Conservation (phyloP, 2,888 invertebrate species). For the Chironomus riparius region DNA sequence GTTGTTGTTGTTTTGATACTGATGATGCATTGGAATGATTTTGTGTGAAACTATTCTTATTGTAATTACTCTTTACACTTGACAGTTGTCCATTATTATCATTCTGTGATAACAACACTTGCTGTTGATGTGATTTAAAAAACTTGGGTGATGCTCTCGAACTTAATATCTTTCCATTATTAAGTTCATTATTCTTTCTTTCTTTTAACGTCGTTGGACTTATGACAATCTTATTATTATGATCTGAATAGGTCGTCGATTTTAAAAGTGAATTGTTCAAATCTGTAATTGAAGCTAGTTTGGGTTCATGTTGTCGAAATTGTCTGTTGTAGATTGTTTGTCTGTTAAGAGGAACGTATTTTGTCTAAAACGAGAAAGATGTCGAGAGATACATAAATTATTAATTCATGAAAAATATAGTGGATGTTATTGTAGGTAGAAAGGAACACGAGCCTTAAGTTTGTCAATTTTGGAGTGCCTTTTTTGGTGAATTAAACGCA, state of each 20-base stretch:
- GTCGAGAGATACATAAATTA: too few species aligned
- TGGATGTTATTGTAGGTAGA: too few species aligned
- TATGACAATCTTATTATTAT: not conserved
- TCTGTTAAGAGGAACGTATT: conserved; percentile 26
- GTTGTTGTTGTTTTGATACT: not conserved
- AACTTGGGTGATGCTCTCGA: conserved; percentile 10
- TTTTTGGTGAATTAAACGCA: not conserved
- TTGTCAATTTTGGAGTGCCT: too few species aligned
- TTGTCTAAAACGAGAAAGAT: conserved; percentile 16
- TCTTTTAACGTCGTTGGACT: not conserved
- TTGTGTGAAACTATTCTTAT: not conserved
- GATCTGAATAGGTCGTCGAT: not conserved
- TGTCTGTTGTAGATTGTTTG: conserved; percentile 23
- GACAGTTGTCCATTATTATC: not conserved
- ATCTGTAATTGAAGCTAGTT: not conserved
- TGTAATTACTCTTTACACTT: not conserved
- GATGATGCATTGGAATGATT: conserved; percentile 12
- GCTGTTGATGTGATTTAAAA: conserved; percentile 13
- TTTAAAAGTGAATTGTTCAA: not conserved
- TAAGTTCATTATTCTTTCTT: conserved; percentile 7
- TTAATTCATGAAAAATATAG: too few species aligned
- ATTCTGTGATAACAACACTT: not conserved
- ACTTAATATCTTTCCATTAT: not conserved
- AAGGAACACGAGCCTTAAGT: too few species aligned
- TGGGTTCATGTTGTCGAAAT: conserved; percentile 16